These are phyloP conservation scores for Otocyon megalotis DNA, from an alignment of 2,113 vertebrate species.

Conservation along the genomic window DNA sequence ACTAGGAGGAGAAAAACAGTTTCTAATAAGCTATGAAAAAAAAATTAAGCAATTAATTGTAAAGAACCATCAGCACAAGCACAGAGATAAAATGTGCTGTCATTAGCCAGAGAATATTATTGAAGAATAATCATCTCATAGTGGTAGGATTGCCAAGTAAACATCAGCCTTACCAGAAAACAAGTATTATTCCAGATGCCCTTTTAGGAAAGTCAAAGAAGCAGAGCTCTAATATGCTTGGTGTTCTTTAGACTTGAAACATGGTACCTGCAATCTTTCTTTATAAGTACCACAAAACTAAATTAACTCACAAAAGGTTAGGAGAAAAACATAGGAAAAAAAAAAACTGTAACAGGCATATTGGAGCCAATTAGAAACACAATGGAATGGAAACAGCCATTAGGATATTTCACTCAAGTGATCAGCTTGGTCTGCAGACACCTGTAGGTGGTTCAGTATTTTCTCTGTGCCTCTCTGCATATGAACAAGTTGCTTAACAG, in stretches of 20 bases:
- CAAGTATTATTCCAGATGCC: background rate
- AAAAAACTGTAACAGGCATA: background rate
- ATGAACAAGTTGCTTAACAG: background rate
- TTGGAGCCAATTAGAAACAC: slow-evolving; percentile 5
- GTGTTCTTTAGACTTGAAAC: background rate
- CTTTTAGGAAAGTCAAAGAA: background rate
- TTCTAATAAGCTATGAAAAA: background rate
- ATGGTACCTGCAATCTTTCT: background rate
- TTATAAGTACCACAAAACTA: background rate
- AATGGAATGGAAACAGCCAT: background rate
- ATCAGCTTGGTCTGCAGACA: background rate
- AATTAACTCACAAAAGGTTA: background rate
- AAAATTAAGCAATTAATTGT: background rate
- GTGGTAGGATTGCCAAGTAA: background rate
- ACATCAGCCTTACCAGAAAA: slow-evolving; percentile 17
- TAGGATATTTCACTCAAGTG: background rate
- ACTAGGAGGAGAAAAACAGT: background rate
- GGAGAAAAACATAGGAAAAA: background rate
- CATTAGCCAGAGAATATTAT: background rate
- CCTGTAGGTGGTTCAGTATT: background rate
- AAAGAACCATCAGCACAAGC: background rate
- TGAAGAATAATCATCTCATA: background rate
- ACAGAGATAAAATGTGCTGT: background rate
- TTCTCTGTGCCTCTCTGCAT: background rate
- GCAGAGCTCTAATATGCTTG: background rate